Base-by-base conservation (phyloP, 2,888 invertebrate genomes). In the Eretmocerus hayati region DNA sequence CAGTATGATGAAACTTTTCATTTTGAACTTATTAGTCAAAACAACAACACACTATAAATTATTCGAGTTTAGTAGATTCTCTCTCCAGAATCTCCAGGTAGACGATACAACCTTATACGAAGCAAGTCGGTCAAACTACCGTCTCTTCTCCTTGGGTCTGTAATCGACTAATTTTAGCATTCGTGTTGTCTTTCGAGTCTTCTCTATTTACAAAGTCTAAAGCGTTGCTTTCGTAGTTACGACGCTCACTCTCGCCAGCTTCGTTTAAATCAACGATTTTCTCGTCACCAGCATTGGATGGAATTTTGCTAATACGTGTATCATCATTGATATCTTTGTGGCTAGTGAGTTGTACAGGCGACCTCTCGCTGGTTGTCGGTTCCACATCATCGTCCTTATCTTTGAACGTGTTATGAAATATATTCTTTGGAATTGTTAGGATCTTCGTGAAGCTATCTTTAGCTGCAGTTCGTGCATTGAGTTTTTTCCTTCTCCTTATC, bases 381-480 rank as follows among this genome's bases (percentile, higher is more conserved):
- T 44, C 57, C 2, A 32, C 16, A 36, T 51, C 53, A 9, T 53
- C 59, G 5, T 55, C 59, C 4, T 59, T 57, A 1, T 63, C 66
- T 30, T 62, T 68, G 52, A 70, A 69, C n/a, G 65, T 62, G n/a
- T 48, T 61, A 38, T 67, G 62, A 38, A 71, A 67, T 11, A 71
- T 62, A 32, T 57, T 68, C 31, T 66, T 69, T 5, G 69, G 69
- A 20, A 70, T 65, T 0, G 66, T 64, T 23, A 69, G 50, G 1
- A 69, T 48, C 48, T 65, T 71, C 0, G 67, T 61, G 26, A 69
- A 62, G 11, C 65, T 59, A 4, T 68, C 66, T 23, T 39, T 44
- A 1, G 47, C 44, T 2, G 46, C 43, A 1, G 42, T 41, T 20
- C 47, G 49, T 1, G 46, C 43, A 15, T 32, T 47, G 3, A 22